phyloP scores from a whole-genome alignment of 2,113 vertebrate genomes.

The Cervus canadensis region DNA sequence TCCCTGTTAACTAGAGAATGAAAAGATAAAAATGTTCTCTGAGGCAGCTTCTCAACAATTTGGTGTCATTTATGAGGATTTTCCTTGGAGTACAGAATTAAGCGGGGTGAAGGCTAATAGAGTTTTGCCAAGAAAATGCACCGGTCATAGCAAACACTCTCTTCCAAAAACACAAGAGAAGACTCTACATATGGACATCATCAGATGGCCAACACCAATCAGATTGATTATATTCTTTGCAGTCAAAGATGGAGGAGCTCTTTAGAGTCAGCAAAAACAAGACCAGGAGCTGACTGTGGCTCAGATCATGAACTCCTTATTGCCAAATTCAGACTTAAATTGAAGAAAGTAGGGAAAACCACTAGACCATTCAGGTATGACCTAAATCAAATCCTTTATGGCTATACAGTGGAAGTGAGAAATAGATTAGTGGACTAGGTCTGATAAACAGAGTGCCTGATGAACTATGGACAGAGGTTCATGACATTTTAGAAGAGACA shows the following conservation, averaged over 20 bases:
- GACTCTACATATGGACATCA: neutral
- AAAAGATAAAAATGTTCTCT: neutral
- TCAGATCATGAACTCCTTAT: neutral
- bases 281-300: neutral
- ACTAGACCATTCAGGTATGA: neutral
- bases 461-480: neutral
- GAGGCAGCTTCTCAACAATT: neutral
- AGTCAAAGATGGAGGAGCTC: neutral
- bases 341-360: neutral
- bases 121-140: neutral
- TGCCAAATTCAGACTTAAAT: neutral
- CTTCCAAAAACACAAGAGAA: neutral
- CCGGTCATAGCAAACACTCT: neutral
- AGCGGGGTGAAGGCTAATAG: accelerated
- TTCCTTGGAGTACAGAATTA: neutral
- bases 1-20: neutral
- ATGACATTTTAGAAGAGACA: neutral
- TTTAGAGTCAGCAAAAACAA: neutral
- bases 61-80: neutral
- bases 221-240: neutral
- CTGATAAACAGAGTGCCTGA: neutral
- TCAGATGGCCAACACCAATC: neutral
- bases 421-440: neutral
- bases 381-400: neutral
- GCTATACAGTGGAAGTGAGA: neutral